Evolutionary conservation across 2,888 invertebrate genomes (phyloP).

Genomic region (Stenchaetothrips biformis): DNA sequence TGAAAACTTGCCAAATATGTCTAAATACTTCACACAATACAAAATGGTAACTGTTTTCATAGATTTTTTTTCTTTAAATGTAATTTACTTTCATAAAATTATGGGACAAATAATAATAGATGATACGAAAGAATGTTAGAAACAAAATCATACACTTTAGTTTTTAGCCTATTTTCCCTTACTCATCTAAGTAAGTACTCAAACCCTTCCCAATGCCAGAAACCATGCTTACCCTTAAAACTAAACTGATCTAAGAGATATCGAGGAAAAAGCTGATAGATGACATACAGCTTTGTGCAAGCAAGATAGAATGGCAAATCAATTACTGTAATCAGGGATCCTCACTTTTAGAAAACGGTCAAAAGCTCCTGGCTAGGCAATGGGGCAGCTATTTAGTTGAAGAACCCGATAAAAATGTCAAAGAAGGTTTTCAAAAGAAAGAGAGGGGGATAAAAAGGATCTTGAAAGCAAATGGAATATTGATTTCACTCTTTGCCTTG

Average conservation of each 20-base stretch:
- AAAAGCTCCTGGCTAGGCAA: not conserved
- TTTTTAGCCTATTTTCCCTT: not conserved
- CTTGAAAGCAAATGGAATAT: conserved; percentile 37
- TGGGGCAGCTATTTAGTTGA: not conserved
- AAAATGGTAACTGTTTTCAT: conserved; percentile 31
- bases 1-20: conserved; percentile 24
- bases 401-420: not conserved
- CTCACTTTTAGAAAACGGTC: not conserved
- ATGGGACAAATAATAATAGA: too few species aligned
- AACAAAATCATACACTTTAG: not conserved
- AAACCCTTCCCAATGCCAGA: not conserved
- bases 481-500: too few species aligned
- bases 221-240: too few species aligned
- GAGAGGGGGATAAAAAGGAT: not conserved
- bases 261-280: too few species aligned
- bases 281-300: too few species aligned
- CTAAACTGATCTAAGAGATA: too few species aligned
- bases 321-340: not conserved
- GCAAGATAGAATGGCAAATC: too few species aligned
- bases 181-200: not conserved
- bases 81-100: conserved; percentile 27
- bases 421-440: conserved; percentile 30
- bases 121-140: not conserved
- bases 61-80: conserved; percentile 29
- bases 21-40: conserved; percentile 29